These are phyloP conservation scores for Peromyscus attwateri DNA, from an alignment of 2,797 vertebrate genomes.

Conservation along the genomic window DNA sequence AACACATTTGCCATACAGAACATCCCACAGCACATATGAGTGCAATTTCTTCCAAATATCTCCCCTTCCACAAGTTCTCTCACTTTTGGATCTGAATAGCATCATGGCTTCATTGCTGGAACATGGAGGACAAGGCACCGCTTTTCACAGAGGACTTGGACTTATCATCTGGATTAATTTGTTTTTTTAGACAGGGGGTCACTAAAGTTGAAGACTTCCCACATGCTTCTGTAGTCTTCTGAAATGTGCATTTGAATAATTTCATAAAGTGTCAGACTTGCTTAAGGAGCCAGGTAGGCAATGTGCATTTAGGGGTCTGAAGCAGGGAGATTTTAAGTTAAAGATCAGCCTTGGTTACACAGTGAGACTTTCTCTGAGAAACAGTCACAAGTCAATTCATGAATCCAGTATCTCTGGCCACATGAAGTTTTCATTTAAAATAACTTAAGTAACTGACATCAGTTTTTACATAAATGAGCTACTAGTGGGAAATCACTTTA, in stretches of 20 bases:
- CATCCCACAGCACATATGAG: too few relatives aligned
- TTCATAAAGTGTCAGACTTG: neutral
- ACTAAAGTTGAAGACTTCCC: neutral
- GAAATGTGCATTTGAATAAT: neutral
- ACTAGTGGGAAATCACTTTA: neutral
- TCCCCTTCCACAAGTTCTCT: neutral
- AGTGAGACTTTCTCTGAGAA: neutral
- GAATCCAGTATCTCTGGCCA: neutral
- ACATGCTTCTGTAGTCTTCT: neutral
- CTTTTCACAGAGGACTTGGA: neutral
- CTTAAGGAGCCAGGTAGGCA: too few relatives aligned
- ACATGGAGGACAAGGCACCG: neutral
- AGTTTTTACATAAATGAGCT: neutral
- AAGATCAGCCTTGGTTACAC: neutral
- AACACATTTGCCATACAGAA: too few relatives aligned
- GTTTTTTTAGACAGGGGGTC: neutral
- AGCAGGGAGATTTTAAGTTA: neutral
- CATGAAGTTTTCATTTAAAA: neutral
- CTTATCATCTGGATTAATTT: conserved; percentile 3
- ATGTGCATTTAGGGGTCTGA: too few relatives aligned
- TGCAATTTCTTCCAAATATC: neutral
- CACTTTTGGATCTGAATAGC: neutral
- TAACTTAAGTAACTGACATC: neutral
- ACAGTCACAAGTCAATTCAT: neutral
- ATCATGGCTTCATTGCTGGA: neutral